Percentiles rank a stretch among this genome's conserved stretches.
Conservation (phyloP, 2,797 vertebrate genomes). For the Loriculus beryllinus region DNA sequence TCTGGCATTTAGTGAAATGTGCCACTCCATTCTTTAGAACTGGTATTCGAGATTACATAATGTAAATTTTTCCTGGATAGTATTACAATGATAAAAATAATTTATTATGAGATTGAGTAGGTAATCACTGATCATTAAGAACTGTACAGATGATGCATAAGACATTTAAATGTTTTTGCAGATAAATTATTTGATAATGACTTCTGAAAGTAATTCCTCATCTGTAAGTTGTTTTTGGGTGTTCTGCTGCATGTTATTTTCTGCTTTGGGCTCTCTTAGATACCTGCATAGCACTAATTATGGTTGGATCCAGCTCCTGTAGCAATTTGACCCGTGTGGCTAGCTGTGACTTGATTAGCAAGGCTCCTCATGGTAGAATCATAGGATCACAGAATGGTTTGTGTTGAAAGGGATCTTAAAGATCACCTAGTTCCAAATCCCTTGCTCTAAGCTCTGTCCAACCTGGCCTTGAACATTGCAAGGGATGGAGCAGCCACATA, state of each 20-base stretch:
- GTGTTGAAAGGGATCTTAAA: background rate
- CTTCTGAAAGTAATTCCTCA: background rate
- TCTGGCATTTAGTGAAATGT: background rate
- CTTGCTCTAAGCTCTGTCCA: background rate
- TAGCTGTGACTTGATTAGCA: background rate
- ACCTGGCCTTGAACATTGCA: background rate
- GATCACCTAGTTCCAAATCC: background rate
- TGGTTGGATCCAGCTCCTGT: background rate
- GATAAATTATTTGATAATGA: background rate
- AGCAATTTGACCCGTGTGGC: background rate
- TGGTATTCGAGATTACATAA: background rate
- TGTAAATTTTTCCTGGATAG: background rate
- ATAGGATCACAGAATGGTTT: background rate
- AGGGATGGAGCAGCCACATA: background rate
- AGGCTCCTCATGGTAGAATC: background rate
- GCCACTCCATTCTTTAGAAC: accelerated
- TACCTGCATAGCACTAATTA: no score
- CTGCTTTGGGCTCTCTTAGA: background rate
- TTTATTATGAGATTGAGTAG: background rate
- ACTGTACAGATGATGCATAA: background rate
- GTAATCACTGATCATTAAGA: background rate
- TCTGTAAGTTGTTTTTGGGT: background rate
- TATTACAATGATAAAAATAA: background rate
- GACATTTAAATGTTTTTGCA: background rate
- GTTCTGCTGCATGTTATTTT: background rate